Base-by-base conservation (phyloP, 2,113 vertebrate genomes). In the Neoarius graeffei region DNA sequence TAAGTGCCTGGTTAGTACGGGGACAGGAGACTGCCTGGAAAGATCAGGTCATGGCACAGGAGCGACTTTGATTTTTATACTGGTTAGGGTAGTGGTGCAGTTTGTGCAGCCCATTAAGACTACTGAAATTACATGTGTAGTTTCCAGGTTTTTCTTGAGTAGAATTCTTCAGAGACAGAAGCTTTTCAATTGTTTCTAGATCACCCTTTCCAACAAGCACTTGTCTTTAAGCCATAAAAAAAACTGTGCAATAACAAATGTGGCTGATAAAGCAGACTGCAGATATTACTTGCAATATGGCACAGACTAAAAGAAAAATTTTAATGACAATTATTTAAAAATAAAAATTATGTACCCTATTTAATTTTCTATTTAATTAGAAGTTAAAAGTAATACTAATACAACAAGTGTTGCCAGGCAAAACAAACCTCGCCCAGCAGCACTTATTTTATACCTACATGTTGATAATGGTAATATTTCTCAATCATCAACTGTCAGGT, bases 171-270 rank as follows among this genome's bases (percentile, higher is more conserved):
- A 60, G 56, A 4, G 27, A 27, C 56, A 59, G 8, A 81, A 3
- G 4, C 3, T 59, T 59, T 81, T 35, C 9, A 35, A 2, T 35
- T 62, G 17, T 81, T 9, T 82, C 7, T 42, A 23, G 8, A 20
- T 42, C 15, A 30, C 14, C 56, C 56, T 25, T 48, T 62, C 23
- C 62, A 35, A 81, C 19, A 81, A 81, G 54, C 27, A 8, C 7
- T 30, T 59, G 19, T 82, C 30, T 62, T 62, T 62, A 82, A 48
- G 20, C 59, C 54, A 82, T 59, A 7, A 81, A 82, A 81, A 82
- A 23, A 82, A 5, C 7, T 59, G 1, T 56, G 13, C 25, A 56
- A 27, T 80, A 80, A 80, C 14, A 56, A 56, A 56, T 56, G 25
- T 6, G 1, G 19, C 57, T 42, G 10, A 81, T 81, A 35, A 81